Evolutionary conservation across 2,113 vertebrate genomes (phyloP).

Genomic region (Chamaea fasciata): DNA sequence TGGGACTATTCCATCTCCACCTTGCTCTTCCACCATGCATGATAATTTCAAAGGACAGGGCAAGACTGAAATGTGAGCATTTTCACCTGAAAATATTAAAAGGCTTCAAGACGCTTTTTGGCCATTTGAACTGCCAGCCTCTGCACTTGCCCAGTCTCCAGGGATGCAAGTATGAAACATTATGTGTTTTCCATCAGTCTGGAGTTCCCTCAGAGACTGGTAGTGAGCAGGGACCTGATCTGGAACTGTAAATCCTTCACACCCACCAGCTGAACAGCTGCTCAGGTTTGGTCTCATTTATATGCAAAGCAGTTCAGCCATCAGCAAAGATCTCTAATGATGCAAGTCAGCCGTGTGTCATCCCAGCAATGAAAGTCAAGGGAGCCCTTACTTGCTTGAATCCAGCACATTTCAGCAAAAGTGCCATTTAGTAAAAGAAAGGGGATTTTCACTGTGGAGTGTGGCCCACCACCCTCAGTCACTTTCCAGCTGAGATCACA

Average conservation of each 20-base stretch:
- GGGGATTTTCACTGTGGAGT: background rate
- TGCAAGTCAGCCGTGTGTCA: slow-evolving; percentile 36
- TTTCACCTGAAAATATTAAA: background rate
- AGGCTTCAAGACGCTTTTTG: background rate
- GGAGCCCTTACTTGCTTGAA: background rate
- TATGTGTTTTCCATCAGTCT: background rate
- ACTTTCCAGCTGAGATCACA: slow-evolving; percentile 46
- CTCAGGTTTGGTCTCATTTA: slow-evolving; percentile 10
- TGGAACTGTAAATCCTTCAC: background rate
- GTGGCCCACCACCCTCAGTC: background rate
- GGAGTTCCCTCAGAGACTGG: background rate
- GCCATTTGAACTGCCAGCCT: background rate
- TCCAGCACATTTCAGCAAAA: slow-evolving; percentile 29
- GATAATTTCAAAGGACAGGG: background rate
- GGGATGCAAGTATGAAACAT: background rate
- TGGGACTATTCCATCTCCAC: background rate
- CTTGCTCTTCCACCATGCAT: background rate
- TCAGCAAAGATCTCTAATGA: slow-evolving; percentile 24
- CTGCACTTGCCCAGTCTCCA: background rate
- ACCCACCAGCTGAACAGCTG: background rate
- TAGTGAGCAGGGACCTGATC: background rate
- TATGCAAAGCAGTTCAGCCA: slow-evolving; percentile 8
- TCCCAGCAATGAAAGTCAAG: slow-evolving; percentile 15
- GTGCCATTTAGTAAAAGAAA: slow-evolving; percentile 19
- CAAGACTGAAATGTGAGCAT: background rate